Base-by-base conservation (phyloP, 2,113 vertebrate genomes). In the Odontophorus gujanensis region DNA sequence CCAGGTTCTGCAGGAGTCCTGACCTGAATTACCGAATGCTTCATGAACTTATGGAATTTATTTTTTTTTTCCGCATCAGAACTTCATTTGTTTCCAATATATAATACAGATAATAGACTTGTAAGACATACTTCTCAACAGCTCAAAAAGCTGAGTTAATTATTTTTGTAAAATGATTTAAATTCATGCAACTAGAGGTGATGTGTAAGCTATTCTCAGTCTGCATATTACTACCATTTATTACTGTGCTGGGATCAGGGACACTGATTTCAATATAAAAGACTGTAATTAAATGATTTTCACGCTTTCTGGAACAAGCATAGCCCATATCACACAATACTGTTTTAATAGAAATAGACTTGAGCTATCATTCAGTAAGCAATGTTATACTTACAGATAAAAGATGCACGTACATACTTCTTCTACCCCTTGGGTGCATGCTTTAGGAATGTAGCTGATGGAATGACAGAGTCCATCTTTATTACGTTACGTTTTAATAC, bases 121-220 rank as follows among this genome's bases (percentile, higher is more conserved):
- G 20, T 1, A 77, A 76, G 87, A 38, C 42, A 5, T 32, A 58
- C 11, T 81, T 85, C 59, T 77, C 28, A 74, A 38, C 24, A 67
- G 16, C 8, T 48, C 72, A 34, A 78, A 79, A 93, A 90, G 18
- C 22, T 8, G 7, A 85, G 32, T 16, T 67, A 81, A 85, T 86
- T 75, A 50, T 76, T 82, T 91, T 43, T 74, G 32, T 36, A 85
- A 95, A 89, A 82, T 57, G 5, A 80, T 78, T 74, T 89, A 55
- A 93, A 92, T 85, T 81, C 38, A 13, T 78, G 47, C 67, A 89
- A 61, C 9, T 67, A 48, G 85, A 85, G 25, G 25, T 51, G 34
- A 34, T 71, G 14, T 20, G 55, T 43, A 89, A 80, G 25, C 38
- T 61, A 30, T 32, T 75, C 43, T 50, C 69, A 18, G 87, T 89